Evolutionary conservation across 2,797 vertebrate species (phyloP), one percentile per base, ranked within the genome.

Genomic region (Silurus lanzhouensis): DNA sequence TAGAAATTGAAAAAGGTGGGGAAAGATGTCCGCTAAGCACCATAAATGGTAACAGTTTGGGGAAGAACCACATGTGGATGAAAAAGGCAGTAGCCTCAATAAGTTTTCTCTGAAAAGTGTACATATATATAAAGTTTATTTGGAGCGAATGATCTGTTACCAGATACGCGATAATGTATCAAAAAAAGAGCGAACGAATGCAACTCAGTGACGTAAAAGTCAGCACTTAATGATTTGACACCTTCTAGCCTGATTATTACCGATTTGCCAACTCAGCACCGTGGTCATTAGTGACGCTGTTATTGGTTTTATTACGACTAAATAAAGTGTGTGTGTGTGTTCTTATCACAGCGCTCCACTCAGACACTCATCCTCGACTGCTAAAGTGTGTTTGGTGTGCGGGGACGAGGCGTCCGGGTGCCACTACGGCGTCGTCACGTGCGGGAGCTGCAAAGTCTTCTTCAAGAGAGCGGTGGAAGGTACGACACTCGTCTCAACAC

Each of bases 381-480:
- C 97, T 92, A 99, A 99, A 96, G 98, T 99, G 89, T 99, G 98
- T 91, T 93, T 99, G 95, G 98, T 99, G 87, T 99, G 98, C 22
- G 98, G 97, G 58, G 98, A 99, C 85, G 98, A 99, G 90, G 98
- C 98, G 13, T 99, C 98, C 22, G 98, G 98, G 86, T 99, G 98
- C 92, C 98, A 99, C 94, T 99, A 99, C 78, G 98, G 98, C 8
- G 98, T 99, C 0, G 97, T 99, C 89, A 99, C 98, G 0, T 99
- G 98, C 82, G 98, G 98, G 88, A 99, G 98, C 96, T 99, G 98
- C 94, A 99, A 99, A 93, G 98, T 99, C 91, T 99, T 99, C 96
- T 99, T 99, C 95, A 99, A 99, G 94, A 96, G 98, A 96, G 98
- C 98, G 1, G 98, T 99, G 89, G 98, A 99, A 99, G 98, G 98